These are phyloP conservation scores for Catharus minimus DNA, from an alignment of 2,113 vertebrate genomes.

Conservation along the genomic window DNA sequence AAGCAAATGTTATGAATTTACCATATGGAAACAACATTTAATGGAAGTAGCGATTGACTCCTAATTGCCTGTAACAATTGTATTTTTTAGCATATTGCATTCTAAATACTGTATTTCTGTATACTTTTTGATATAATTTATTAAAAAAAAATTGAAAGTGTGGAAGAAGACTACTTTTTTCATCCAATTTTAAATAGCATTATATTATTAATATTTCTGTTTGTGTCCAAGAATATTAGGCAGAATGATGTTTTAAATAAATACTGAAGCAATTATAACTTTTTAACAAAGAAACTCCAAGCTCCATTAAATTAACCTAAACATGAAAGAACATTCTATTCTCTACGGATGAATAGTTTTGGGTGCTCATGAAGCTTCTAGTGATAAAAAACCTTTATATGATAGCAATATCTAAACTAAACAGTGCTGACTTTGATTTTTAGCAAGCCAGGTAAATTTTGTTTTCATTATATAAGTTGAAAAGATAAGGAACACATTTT, in stretches of 20 bases:
- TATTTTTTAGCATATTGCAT: background rate
- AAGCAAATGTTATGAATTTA: background rate
- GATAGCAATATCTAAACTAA: background rate
- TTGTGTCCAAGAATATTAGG: background rate
- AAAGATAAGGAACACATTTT: background rate
- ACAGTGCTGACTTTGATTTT: background rate
- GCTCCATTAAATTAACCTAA: background rate
- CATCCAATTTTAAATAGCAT: background rate
- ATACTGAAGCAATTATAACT: background rate
- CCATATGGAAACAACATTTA: background rate
- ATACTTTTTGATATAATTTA: conserved; percentile 27
- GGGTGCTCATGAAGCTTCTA: background rate
- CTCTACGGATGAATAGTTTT: background rate
- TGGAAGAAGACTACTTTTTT: background rate
- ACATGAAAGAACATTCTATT: background rate
- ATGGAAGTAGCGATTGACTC: background rate
- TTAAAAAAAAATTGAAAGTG: background rate
- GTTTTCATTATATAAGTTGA: background rate
- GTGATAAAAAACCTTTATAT: background rate
- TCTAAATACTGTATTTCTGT: background rate
- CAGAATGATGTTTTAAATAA: background rate
- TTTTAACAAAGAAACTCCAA: background rate
- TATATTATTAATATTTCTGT: conserved; percentile 16
- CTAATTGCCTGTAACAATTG: background rate
- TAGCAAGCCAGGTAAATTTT: background rate